Conservation (phyloP, 1,140 invertebrate genomes). For the Pantala flavescens region DNA sequence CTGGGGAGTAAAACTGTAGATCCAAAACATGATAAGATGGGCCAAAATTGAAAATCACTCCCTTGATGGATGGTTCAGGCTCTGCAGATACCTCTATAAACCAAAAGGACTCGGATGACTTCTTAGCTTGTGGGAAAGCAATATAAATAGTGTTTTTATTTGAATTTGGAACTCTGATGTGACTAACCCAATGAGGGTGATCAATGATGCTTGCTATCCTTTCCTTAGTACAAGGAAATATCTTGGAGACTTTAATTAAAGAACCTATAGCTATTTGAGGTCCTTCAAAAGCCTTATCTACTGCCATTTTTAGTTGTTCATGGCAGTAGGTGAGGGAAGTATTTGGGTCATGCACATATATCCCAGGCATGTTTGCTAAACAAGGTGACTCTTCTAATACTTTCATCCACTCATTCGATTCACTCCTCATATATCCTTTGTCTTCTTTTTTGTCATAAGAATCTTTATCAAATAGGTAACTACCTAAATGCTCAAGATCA, state of each 20-base stretch:
- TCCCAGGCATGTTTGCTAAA: conserved; percentile 52
- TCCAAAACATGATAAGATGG: conserved; percentile 39
- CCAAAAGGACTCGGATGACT: conserved; percentile 22
- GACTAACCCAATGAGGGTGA: background rate
- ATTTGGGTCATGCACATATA: conserved; percentile 63
- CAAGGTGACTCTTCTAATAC: conserved; percentile 63
- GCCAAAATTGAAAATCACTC: conserved; percentile 23
- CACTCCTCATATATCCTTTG: background rate
- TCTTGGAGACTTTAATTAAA: background rate
- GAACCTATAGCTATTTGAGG: conserved; percentile 50
- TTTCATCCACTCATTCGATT: conserved; percentile 62
- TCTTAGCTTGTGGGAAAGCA: background rate
- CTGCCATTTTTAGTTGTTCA: conserved; percentile 52
- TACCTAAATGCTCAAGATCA: conserved; percentile 79
- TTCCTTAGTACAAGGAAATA: background rate
- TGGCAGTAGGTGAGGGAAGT: conserved; percentile 76
- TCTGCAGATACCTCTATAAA: conserved; percentile 31
- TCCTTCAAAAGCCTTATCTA: conserved; percentile 58
- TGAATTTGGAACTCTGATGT: background rate
- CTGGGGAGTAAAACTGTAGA: conserved; percentile 71
- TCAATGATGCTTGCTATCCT: background rate
- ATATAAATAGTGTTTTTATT: background rate
- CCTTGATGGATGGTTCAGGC: background rate
- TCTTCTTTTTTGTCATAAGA: conserved; percentile 30
- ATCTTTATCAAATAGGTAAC: conserved; percentile 66